Evolutionary conservation across 30 jellyfish, hydroid and myxozoan genomes (phyloP).

Genomic region (Cassiopea xamachana): DNA sequence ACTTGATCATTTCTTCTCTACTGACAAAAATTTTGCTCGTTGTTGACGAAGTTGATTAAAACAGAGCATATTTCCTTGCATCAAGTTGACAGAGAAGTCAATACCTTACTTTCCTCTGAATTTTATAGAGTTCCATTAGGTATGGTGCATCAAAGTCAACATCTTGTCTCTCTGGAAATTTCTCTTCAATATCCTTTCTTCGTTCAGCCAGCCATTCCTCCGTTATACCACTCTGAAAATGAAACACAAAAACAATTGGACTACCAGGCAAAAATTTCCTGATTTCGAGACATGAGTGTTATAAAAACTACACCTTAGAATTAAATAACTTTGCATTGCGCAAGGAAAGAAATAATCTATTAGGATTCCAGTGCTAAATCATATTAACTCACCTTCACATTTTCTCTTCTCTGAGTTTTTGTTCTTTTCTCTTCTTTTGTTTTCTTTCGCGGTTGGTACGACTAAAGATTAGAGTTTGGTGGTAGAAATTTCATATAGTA

Average conservation of each 20-base stretch:
- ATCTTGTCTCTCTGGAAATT: constrained; percentile 76
- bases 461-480: neutral
- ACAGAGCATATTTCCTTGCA: too few species aligned
- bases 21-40: too few species aligned
- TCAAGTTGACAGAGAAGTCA: neutral
- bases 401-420: constrained; percentile 17
- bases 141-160: constrained; percentile 72
- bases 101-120: constrained; percentile 67
- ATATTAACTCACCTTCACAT: constrained; percentile 8
- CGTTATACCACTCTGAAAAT: constrained; percentile 33
- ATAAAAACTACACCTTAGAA: too few species aligned
- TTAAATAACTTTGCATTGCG: too few species aligned
- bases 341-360: too few species aligned
- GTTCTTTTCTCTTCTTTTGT: constrained; percentile 55
- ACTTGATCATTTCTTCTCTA: too few species aligned
- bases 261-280: too few species aligned
- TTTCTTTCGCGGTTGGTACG: constrained; percentile 35
- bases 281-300: too few species aligned
- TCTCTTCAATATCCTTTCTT: constrained; percentile 59
- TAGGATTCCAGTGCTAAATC: neutral
- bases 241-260: neutral
- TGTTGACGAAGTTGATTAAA: too few species aligned
- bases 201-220: constrained; percentile 77
- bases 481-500: neutral
- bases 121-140: constrained; percentile 46